Conservation (phyloP, 2,797 vertebrate genomes). For the Hylomyscus alleni region DNA sequence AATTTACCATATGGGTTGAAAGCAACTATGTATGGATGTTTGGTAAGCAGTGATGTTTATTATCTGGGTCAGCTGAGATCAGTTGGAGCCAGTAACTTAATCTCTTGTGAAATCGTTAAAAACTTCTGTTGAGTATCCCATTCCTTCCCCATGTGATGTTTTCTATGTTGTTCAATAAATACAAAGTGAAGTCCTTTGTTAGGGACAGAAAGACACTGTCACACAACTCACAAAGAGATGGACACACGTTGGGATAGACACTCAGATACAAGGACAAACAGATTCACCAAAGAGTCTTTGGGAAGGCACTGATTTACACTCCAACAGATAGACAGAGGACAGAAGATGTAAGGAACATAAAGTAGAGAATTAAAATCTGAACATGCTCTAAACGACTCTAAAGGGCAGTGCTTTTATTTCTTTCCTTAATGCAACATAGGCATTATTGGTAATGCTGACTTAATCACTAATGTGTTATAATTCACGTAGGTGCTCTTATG, state of each 20-base stretch:
- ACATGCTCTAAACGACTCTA: neutral
- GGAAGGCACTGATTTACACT: neutral
- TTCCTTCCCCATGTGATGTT: neutral
- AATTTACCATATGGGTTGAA: neutral
- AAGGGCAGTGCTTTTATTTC: neutral
- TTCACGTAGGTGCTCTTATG: neutral
- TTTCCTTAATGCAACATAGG: neutral
- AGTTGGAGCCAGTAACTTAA: neutral
- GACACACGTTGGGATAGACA: neutral
- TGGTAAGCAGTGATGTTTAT: neutral
- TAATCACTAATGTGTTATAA: neutral
- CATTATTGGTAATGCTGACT: neutral
- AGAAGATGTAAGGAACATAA: neutral
- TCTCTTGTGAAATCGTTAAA: neutral
- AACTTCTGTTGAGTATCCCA: neutral
- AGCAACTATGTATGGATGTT: neutral
- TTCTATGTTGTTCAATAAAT: neutral
- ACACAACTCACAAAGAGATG: neutral
- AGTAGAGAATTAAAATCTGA: neutral
- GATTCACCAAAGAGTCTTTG: neutral
- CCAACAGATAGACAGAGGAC: neutral
- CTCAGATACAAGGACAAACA: neutral
- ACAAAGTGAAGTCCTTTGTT: neutral
- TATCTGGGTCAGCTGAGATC: neutral
- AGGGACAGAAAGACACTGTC: neutral